Base-by-base conservation (phyloP, 1,140 invertebrate genomes). In the Anoplophora glabripennis region DNA sequence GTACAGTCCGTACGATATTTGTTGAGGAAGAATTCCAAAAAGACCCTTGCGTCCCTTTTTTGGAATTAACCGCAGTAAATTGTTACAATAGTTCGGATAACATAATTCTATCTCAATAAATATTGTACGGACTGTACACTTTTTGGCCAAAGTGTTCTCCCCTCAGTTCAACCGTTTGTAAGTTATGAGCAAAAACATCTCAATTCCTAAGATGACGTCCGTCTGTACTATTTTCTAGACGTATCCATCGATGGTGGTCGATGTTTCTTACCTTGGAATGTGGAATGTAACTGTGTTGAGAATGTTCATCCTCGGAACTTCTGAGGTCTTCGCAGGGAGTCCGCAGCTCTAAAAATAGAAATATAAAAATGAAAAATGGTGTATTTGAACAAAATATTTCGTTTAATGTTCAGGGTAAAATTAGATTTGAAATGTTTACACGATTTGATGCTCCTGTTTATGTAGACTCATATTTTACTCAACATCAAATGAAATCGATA, bases 261-360 rank as follows among this genome's bases (percentile, higher is more conserved):
- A 37, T 49, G 35, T 18, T 57, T 47, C 28, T 35, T 64, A 67
- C 66, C 60, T 68, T 68, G 45, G 63, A 59, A 58, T 68, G 66
- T 68, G 63, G 59, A 64, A 60, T 63, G 58, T 65, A 68, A 15
- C 48, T 51, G 38, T 59, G 55, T 33, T 67, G 59, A 34, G 60
- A 58, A 48, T 68, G 64, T 59, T 68, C 66, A 36, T 68, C 67
- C 36, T 68, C 67, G 18, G 67, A 68, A 53, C 67, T 68, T 55
- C 57, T 55, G 9, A 62, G 45, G 47, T 64, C 67, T 52, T 66
- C 64, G 42, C 59, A 66, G 9, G 44, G 58, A 46, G 34, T 14
- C 10, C 49, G 28, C 21, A 28, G 21, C 21, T 28, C 21, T 28
- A 28, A 28, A 28, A 41, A 41, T 12, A 12, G 38, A 7, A 41